These are phyloP conservation scores for Diplolepis rosae DNA, from an alignment of 2,888 invertebrate genomes.

Conservation along the genomic window DNA sequence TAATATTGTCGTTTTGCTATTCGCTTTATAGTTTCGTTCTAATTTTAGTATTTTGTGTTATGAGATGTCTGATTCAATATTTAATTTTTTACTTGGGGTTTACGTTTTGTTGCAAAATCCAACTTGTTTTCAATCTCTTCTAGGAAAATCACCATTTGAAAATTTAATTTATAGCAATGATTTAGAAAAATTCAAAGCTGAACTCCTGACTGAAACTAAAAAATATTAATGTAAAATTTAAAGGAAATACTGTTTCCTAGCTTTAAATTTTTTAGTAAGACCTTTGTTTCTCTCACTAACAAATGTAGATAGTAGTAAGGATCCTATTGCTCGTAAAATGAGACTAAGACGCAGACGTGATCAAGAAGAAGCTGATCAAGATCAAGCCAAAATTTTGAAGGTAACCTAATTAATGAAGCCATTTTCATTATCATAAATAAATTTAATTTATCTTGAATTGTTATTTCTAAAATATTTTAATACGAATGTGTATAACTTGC, in stretches of 20 bases:
- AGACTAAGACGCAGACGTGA: conserved; percentile 88
- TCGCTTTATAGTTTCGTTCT: not conserved
- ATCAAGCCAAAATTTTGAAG: conserved; percentile 91
- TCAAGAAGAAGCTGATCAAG: conserved; percentile 88
- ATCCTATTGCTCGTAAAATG: conserved; percentile 96
- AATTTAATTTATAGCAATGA: too few relatives aligned
- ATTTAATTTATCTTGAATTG: not conserved
- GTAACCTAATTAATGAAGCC: conserved; percentile 61
- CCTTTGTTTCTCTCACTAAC: not conserved
- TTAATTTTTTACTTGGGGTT: not conserved
- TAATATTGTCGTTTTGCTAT: not conserved
- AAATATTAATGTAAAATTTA: not conserved
- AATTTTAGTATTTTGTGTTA: not conserved
- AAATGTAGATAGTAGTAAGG: conserved; percentile 80
- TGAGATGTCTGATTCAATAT: not conserved
- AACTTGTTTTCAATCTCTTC: not conserved
- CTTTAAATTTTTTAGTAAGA: not conserved
- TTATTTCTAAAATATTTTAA: conserved; percentile 18
- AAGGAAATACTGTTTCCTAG: not conserved
- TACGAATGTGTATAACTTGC: conserved; percentile 48
- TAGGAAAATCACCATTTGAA: not conserved
- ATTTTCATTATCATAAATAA: not conserved
- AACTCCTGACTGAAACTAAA: not conserved
- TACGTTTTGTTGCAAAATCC: too few relatives aligned
- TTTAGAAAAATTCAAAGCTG: not conserved